phyloP scores from a whole-genome alignment of 2,113 vertebrate genomes.

The Axis porcinus region DNA sequence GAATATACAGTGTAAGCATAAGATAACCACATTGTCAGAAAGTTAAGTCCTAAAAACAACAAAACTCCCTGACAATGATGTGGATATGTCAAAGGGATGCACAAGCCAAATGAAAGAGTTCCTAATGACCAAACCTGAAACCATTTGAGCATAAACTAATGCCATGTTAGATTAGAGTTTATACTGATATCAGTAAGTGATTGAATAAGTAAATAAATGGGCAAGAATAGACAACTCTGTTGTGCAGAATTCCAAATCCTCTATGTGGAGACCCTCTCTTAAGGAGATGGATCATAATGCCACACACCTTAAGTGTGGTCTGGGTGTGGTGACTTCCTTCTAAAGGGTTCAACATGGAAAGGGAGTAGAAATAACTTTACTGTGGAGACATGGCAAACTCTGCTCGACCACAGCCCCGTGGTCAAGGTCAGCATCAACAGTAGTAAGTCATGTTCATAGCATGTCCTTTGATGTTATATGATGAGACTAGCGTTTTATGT shows the following conservation, averaged over 20 bases:
- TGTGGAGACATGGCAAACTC: background rate
- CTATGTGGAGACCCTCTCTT: background rate
- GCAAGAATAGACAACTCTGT: background rate
- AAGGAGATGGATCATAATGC: background rate
- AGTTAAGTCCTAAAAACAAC: background rate
- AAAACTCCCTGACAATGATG: too few species aligned
- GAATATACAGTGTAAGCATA: background rate
- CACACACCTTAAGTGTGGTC: background rate
- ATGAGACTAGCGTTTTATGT: background rate
- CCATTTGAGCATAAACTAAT: background rate
- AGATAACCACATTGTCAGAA: background rate
- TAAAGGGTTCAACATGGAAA: background rate
- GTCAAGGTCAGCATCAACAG: background rate
- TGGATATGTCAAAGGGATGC: background rate
- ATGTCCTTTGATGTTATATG: background rate
- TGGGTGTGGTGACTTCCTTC: background rate
- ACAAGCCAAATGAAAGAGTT: background rate
- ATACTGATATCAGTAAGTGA: background rate
- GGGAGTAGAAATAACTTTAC: background rate
- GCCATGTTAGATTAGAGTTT: background rate
- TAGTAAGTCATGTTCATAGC: background rate
- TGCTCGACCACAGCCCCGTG: background rate
- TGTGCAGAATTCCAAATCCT: background rate
- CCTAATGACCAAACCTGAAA: background rate
- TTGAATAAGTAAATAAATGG: background rate